These are phyloP conservation scores for Cryptotis parvus DNA, from an alignment of 2,113 vertebrate genomes.

Conservation along the genomic window DNA sequence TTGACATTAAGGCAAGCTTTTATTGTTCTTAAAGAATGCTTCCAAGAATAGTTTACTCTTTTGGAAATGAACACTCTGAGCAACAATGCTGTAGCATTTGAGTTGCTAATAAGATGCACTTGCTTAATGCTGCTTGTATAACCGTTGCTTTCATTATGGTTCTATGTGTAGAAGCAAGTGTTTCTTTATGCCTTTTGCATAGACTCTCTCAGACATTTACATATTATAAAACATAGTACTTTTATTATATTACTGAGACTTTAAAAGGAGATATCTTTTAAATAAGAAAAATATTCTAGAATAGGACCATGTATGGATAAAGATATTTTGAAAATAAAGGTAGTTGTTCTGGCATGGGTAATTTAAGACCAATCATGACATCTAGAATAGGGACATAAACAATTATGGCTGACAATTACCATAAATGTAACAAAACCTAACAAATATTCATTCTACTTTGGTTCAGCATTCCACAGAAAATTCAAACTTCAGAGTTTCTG, in stretches of 20 bases:
- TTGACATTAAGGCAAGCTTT: slow-evolving; percentile 26
- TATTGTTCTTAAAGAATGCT: neutral
- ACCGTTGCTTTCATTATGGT: neutral
- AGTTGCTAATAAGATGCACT: slow-evolving; percentile 31
- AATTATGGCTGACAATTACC: neutral
- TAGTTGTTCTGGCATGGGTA: neutral
- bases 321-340: neutral
- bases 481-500: neutral
- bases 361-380: neutral
- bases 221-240: slow-evolving; percentile 19
- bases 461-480: neutral
- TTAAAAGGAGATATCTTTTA: neutral
- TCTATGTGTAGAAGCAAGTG: neutral
- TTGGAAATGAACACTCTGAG: neutral
- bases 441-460: neutral
- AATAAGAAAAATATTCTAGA: neutral
- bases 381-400: too few relatives aligned
- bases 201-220: neutral
- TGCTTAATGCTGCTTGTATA: neutral
- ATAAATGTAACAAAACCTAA: neutral
- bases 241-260: neutral
- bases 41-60: neutral
- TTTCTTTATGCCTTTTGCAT: slow-evolving; percentile 13
- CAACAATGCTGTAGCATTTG: neutral
- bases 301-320: neutral